A percentile compares a stretch with the other conserved stretches of the same genome.
phyloP scores from a whole-genome alignment of 2,113 vertebrate genomes.

The Pollachius pollachius region DNA sequence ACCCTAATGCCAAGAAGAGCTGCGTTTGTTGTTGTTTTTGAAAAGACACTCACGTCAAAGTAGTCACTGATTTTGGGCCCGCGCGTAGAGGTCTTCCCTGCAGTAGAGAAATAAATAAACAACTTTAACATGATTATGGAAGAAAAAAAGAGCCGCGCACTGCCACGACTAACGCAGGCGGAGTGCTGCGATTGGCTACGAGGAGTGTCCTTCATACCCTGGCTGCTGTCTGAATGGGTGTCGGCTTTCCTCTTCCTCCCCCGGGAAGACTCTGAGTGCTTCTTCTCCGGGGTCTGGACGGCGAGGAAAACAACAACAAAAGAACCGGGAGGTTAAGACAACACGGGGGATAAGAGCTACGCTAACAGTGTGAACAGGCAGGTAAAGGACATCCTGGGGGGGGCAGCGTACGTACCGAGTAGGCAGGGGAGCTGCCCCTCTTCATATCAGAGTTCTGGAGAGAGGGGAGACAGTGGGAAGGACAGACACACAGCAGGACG shows the following conservation, averaged over 20 bases:
- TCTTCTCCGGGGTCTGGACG: slow-evolving; percentile 94
- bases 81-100: slow-evolving; percentile 90
- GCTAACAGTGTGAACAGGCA: slow-evolving; percentile 39
- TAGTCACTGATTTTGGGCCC: slow-evolving; percentile 98
- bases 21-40: not conserved
- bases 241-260: slow-evolving; percentile 98
- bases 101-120: slow-evolving; percentile 48
- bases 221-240: slow-evolving; percentile 94
- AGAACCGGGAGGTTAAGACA: slow-evolving; percentile 11
- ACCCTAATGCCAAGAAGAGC: not conserved
- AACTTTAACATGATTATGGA: not conserved
- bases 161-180: not conserved
- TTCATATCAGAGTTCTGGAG: slow-evolving; percentile 75
- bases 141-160: not conserved
- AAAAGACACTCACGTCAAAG: slow-evolving; percentile 86
- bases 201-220: slow-evolving; percentile 75
- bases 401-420: slow-evolving; percentile 71
- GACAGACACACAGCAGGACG: slow-evolving; percentile 28
- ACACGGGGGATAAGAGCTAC: not conserved
- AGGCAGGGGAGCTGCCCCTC: slow-evolving; percentile 77
- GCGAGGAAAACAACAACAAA: slow-evolving; percentile 36
- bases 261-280: slow-evolving; percentile 91
- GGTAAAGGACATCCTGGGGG: slow-evolving; percentile 37
- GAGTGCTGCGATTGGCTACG: not conserved
- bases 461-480: slow-evolving; percentile 37